Base-by-base conservation (phyloP, 2,797 vertebrate genomes). In the Orestias chungarensis region DNA sequence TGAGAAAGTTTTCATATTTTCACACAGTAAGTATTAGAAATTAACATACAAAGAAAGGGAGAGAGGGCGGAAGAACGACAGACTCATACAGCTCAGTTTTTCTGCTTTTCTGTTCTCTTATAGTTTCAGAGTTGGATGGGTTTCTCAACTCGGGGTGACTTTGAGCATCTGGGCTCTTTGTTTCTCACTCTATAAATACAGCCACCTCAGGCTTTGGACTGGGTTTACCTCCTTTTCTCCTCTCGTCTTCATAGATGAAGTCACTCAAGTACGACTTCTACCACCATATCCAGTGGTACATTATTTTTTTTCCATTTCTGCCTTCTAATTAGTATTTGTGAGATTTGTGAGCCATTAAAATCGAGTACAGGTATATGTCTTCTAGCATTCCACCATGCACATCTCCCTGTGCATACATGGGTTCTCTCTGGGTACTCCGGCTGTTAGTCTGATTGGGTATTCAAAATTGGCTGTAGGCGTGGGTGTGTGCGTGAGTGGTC, bases 111-210 rank as follows among this genome's bases (percentile, higher is more conserved):
- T 73, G 43, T 55, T 42, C 47, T 42, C 47, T 18, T 47, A 17
- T 44, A 49, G 52, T 20, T 50, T 49, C 49, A 54, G n/a, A 50
- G 3, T 35, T 64, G 38, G 47, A 3, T 11, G 8, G 3, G 38
- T 6, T 33, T 50, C 17, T 68, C 8, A 59, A 15, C 1, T 66
- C 31, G 8, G 35, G 47, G 31, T 43, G 66, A 23, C 11, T 9
- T 11, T 40, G 44, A 70, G n/a, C 64, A 50, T 33, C 40, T 29
- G n/a, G 38, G 71, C 35, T 52, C 71, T 43, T n/a, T 33, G 44
- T 64, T 42, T 23, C 15, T 66, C 50, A 40, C 10, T 17, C 25
- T 67, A 2, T 35, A 50, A 57, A 67, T 64, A 42, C 8, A 38
- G 17, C 20, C 38, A 62, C 52, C 49, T 66, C 44, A 35, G 44